Conservation (phyloP, 1,140 invertebrate species). For the Drosophila erecta region DNA sequence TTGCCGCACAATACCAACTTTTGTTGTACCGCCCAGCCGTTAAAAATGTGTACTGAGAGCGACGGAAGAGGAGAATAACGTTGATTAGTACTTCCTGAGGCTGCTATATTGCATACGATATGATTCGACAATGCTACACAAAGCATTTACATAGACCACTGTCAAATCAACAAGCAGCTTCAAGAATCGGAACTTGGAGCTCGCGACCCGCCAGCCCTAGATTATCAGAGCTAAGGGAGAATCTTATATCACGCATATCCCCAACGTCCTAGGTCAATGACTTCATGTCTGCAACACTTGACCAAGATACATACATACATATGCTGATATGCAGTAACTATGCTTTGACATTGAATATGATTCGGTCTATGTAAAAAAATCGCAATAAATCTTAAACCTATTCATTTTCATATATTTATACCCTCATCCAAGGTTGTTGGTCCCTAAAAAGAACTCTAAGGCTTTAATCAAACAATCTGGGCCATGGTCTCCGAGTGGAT, state of each 20-base stretch:
- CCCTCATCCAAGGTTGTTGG: background rate
- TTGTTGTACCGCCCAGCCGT: constrained; percentile 56
- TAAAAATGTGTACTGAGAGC: constrained; percentile 13
- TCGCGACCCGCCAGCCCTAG: no score
- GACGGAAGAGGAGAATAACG: constrained; percentile 37
- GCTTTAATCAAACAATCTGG: no score
- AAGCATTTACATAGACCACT: constrained; percentile 55
- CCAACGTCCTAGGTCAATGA: background rate
- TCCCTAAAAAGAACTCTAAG: no score
- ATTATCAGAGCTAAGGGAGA: constrained; percentile 39
- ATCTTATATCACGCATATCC: background rate
- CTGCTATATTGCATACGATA: constrained; percentile 64
- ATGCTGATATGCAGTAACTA: no score
- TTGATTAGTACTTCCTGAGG: constrained; percentile 82
- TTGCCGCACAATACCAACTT: constrained; percentile 61
- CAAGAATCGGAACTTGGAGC: constrained; percentile 24
- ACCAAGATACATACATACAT: background rate
- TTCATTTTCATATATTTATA: no score
- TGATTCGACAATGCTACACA: constrained; percentile 33
- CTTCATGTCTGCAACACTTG: background rate
- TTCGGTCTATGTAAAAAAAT: no score
- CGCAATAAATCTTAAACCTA: background rate
- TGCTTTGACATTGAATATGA: no score
- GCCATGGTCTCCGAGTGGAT: background rate
- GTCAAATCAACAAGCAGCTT: constrained; percentile 58